Percentiles rank a stretch among this genome's conserved stretches.
Evolutionary conservation across 2,113 vertebrate species (phyloP).

Genomic region (Brevimyrus niger): DNA sequence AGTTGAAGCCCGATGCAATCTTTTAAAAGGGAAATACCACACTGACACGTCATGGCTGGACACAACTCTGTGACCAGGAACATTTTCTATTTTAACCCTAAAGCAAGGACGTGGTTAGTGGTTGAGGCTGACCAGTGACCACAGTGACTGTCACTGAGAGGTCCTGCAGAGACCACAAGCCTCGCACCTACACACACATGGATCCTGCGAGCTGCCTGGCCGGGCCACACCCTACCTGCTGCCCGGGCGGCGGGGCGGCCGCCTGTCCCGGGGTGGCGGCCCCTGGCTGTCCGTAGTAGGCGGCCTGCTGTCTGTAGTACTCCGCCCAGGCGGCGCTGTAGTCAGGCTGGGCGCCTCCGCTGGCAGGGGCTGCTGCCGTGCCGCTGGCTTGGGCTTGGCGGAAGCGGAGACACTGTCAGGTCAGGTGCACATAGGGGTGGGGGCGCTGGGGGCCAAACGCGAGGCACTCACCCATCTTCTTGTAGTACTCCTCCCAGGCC

Average conservation of each 20-base stretch:
- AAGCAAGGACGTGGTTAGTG: background rate
- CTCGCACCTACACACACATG: background rate
- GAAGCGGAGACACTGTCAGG: conserved; percentile 39
- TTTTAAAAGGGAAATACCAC: background rate
- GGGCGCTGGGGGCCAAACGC: background rate
- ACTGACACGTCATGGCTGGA: background rate
- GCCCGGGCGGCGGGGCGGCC: conserved; percentile 60
- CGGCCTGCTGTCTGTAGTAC: conserved; percentile 65
- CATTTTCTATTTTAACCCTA: background rate
- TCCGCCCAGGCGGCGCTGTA: conserved; percentile 49
- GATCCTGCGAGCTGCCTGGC: background rate
- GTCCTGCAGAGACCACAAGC: background rate
- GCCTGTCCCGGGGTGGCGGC: conserved; percentile 50
- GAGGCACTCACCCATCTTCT: conserved; percentile 72
- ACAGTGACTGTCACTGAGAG: background rate
- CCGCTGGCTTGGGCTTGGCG: conserved; percentile 40
- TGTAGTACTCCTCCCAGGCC: conserved; percentile 92
- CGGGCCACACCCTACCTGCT: conserved; percentile 46
- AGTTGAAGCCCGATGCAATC: background rate
- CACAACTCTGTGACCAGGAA: background rate
- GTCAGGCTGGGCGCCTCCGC: conserved; percentile 51
- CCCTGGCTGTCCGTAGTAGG: conserved; percentile 62
- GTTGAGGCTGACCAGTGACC: background rate
- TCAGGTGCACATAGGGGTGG: conserved; percentile 22
- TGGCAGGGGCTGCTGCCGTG: conserved; percentile 57